Percentiles rank a stretch among this genome's conserved stretches.
Conservation (phyloP, 2,113 vertebrate genomes). For the Notiomystis cincta region DNA sequence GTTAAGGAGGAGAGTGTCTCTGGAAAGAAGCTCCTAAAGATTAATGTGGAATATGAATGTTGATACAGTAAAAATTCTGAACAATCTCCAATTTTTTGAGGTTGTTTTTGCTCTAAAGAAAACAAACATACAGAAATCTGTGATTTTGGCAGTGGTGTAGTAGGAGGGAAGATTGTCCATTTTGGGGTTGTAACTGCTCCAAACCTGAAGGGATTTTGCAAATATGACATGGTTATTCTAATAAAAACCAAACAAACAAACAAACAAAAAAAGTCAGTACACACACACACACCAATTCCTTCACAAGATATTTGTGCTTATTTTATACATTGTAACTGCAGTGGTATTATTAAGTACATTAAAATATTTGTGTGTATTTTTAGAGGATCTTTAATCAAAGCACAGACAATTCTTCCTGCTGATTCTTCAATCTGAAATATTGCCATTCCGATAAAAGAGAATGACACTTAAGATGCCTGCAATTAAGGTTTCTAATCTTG, state of each 20-base stretch:
- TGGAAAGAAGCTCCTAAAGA: background rate
- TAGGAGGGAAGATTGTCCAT: background rate
- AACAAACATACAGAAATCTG: background rate
- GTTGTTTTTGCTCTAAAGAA: background rate
- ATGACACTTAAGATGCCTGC: background rate
- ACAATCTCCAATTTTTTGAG: background rate
- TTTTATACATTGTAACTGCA: background rate
- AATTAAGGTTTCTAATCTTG: constrained; percentile 9
- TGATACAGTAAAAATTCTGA: background rate
- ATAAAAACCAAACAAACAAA: no score
- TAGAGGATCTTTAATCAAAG: constrained; percentile 33
- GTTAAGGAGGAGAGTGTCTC: background rate
- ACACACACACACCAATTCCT: no score
- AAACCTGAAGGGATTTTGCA: background rate
- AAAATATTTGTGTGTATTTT: background rate
- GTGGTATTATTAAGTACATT: background rate
- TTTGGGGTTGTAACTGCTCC: background rate
- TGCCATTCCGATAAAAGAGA: background rate
- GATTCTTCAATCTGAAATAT: background rate
- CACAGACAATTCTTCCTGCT: constrained; percentile 15
- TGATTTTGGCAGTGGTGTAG: background rate
- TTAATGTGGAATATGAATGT: background rate
- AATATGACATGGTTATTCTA: background rate
- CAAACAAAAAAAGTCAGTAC: no score
- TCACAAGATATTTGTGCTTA: background rate